Base-by-base conservation (phyloP, 2,113 vertebrate genomes). In the Oenanthe oenanthe region DNA sequence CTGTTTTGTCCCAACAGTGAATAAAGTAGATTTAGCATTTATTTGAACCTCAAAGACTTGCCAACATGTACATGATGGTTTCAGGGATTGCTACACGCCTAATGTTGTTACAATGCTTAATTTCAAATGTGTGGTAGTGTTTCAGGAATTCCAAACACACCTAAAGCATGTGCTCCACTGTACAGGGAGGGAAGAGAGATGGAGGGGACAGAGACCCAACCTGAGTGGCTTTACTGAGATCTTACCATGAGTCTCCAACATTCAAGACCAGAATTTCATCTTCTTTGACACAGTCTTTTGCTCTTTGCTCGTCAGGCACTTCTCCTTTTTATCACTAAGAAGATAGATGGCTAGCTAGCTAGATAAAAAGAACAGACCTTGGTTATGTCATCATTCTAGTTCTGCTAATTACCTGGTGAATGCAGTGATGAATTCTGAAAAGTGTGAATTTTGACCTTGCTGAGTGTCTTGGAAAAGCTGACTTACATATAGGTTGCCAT, bases 181-280 rank as follows among this genome's bases (percentile, higher is more conserved):
- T 26, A 13, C 19, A 58, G 54, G 11, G 28, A 45, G 4, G 21
- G 38, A 79, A 25, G 45, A 48, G 42, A 57, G 14, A 20, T 56
- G 19, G 53, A 31, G 16, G 11, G 15, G 36, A 65, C 48, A 38
- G 19, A 53, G 25, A 47, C 11, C 17, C 29, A 51, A 15, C 25
- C 20, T 1, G 0, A 45, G 21, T 47, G 29, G 24, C n/a, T 79
- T 79, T 75, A 25, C n/a, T 89, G n/a, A 54, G 17, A 21, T 82
- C 45, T 68, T 45, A 10, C 32, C 4, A 1, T 40, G 21, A 36
- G 14, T 34, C 58, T 79, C n/a, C 57, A 61, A 0, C 0, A 2
- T 71, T 68, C 48, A 75, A 24, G 62, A 48, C 25, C 21, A 42
- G 51, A 75, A 45, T 75, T 89, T 72, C 11, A n/a, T 71, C 40